Base-by-base conservation (phyloP, 92 coral and sea anemone genomes). In the Pocillopora meandrina region DNA sequence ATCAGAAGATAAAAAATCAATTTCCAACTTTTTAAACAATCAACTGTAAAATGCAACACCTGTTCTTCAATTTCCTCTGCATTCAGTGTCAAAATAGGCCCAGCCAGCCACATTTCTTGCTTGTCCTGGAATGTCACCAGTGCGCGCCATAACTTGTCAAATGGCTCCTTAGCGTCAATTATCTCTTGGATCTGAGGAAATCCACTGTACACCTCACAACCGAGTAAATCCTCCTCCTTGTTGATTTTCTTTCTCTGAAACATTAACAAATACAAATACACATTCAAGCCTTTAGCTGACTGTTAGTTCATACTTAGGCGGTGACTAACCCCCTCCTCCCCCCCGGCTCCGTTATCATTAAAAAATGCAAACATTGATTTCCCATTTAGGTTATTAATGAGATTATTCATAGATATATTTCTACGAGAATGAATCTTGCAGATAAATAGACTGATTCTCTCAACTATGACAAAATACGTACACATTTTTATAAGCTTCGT, bases 41-140 rank as follows among this genome's bases (percentile, higher is more conserved):
- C 18, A 5, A 64, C 31, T 64, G 69, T 64, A 64, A 16, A 33
- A 26, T 34, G 11, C 18, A 17, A 65, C 91, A 94, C 98, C 98
- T 91, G 90, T 83, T 96, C 98, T 68, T 96, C 98, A 17, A 96
- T 96, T 73, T 96, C 98, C 82, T 92, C 98, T 4, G 98, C 98
- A 82, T 96, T 90, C 18, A 94, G 89, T 67, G 89, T 82, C 62
- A 96, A 80, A 59, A 96, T 75, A 1, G 92, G 67, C 36, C 98
- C 98, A 42, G 92, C 87, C 80, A 96, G 88, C 98, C 98, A 96
- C 47, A 82, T 85, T 52, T 94, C 96, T 56, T 96, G 96, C 20
- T 93, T 90, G 65, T 90, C 90, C 31, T 93, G 97, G 79, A 96
- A 96, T 9, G 86, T 92, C 36, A 96, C 98, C 81, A 92, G 88